A percentile compares a stretch with the other conserved stretches of the same genome.
phyloP scores from a whole-genome alignment of 2,888 invertebrate species.

The Ethmia dodecea region DNA sequence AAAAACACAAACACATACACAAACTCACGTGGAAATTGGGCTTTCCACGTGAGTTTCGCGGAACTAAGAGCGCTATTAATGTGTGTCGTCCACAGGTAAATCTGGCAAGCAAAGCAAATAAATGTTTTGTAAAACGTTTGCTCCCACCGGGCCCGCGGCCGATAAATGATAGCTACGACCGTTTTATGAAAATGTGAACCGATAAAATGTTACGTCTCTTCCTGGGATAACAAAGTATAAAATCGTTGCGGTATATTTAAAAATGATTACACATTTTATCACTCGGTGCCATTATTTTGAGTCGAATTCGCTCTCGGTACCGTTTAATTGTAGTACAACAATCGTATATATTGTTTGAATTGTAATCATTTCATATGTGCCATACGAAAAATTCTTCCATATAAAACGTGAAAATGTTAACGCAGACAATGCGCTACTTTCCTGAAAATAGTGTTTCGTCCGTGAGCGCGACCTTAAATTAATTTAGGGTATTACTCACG shows the following conservation, averaged over 20 bases:
- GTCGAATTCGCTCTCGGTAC: too few relatives aligned
- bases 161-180: slow-evolving; percentile 60
- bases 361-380: too few relatives aligned
- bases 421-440: slow-evolving; percentile 2
- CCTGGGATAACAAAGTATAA: slow-evolving; percentile 16
- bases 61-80: slow-evolving; percentile 48
- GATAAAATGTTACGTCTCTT: slow-evolving; percentile 43
- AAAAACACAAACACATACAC: too few relatives aligned
- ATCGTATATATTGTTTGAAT: too few relatives aligned
- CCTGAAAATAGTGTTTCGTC: slow-evolving; percentile 18
- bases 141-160: slow-evolving; percentile 45
- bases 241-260: not conserved
- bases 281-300: too few relatives aligned
- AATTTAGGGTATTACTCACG: slow-evolving; percentile 38
- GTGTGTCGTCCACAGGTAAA: slow-evolving; percentile 47
- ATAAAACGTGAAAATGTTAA: not conserved
- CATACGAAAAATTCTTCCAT: too few relatives aligned
- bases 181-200: slow-evolving; percentile 55
- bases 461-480: slow-evolving; percentile 31
- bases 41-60: too few relatives aligned
- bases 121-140: slow-evolving; percentile 57
- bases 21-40: too few relatives aligned
- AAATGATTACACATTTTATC: not conserved
- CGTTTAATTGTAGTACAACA: too few relatives aligned
- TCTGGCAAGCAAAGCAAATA: slow-evolving; percentile 49